Evolutionary conservation across 2,797 vertebrate genomes (phyloP), one percentile per base, ranked within the genome.

Genomic region (Sebastes aleutianus): DNA sequence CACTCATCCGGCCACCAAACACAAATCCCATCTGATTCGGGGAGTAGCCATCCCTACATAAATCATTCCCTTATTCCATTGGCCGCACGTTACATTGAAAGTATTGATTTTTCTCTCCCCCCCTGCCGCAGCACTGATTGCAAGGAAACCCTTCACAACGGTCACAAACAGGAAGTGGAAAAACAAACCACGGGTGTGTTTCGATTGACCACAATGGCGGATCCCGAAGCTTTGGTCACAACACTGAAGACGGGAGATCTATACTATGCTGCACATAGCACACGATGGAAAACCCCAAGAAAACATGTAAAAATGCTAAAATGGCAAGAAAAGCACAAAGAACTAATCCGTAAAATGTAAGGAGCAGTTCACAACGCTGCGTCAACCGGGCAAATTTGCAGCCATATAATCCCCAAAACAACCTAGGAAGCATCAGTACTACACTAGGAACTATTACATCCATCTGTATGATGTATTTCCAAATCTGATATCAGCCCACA

Each of bases 11-110:
- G 88, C 92, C 95, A 94, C 96, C 71, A 74, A 89, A 95, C 93
- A 87, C 94, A 96, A 96, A 96, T 96, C 97, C 96, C 95, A 96
- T 97, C 96, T 97, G 96, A 97, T 96, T 96, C 95, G 91, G 94
- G 92, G 95, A 96, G 96, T 95, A 96, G 96, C 96, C 96, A 96
- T 97, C 96, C 96, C 96, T 95, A 97, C 96, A 97, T 97, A 97
- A 98, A 98, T 99, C 97, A 98, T 97, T 97, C 97, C 96, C 96
- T 96, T 98, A 97, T 97, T 97, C 96, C 96, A 97, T 96, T 97
- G 97, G 97, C 97, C 96, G 96, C 97, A 97, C 96, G 96, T 96
- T 97, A 97, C 96, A 97, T 97, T 97, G 95, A 96, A 97, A 97
- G 95, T 99, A 98, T 99, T 98, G 98, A 98, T 98, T 97, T 96